Base-by-base conservation (phyloP, 1,140 invertebrate species). In the Papilio polytes region DNA sequence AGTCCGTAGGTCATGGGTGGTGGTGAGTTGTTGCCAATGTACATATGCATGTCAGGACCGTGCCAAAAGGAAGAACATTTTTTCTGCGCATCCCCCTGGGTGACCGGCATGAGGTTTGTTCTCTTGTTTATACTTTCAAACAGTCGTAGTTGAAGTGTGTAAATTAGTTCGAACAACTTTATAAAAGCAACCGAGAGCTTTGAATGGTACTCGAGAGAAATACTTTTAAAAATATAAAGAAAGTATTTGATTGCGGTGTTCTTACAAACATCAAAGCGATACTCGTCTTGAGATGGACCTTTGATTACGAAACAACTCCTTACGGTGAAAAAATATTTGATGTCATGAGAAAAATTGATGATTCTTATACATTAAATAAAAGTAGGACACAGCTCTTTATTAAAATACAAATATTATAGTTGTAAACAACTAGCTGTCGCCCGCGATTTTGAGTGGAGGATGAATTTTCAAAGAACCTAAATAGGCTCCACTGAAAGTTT, bases 211-310 rank as follows among this genome's bases (percentile, higher is more conserved):
- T 56, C n/a, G 53, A 56, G 53, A 13, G 46, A 48, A 48, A 48
- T 56, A 56, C 8, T 56, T 56, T 20, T 1, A 20, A 20, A 56
- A 56, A 56, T 56, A 20, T 56, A 56, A 56, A 56, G 53, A 56
- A 51, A 51, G 48, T 51, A 56, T 56, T 56, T 56, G 53, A 56
- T 56, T 56, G 53, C 18, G 53, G 53, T 56, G 53, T 56, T 56
- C 53, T 56, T 56, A 56, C 53, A 56, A 56, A 56, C 53, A 56
- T 56, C 53, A 56, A 56, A 56, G 53, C 18, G n/a, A 20, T 13
- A n/a, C 53, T 56, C 18, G 3, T 51, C 15, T n/a, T 20, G n/a
- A 56, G 53, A 56, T 20, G n/a, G 53, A 56, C 18, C 53, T 56
- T 56, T 56, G 53, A 56, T 56, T 56, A 56, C 18, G 53, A n/a